Evolutionary conservation across 2,113 vertebrate genomes (phyloP).

Genomic region (Neodon shergylaensis): DNA sequence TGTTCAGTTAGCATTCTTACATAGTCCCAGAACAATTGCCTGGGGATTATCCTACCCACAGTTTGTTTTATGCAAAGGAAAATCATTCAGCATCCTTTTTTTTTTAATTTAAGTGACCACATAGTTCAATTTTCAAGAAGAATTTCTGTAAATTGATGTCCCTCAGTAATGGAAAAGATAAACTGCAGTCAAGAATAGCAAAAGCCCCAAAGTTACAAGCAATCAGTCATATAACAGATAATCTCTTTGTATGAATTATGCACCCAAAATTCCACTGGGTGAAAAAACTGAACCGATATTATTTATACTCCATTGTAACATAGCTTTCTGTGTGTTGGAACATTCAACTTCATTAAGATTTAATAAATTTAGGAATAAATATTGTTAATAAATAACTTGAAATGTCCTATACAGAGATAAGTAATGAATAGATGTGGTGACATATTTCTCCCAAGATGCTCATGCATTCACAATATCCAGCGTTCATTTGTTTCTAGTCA

Average conservation of each 20-base stretch:
- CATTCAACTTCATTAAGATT: background rate
- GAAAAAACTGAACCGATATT: background rate
- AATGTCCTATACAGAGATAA: background rate
- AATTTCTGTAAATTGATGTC: background rate
- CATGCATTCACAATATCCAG: background rate
- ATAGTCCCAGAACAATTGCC: no score
- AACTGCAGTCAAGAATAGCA: background rate
- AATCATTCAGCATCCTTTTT: conserved; percentile 21
- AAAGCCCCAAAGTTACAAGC: background rate
- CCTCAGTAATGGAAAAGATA: background rate
- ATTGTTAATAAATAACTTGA: conserved; percentile 6
- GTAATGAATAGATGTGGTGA: background rate
- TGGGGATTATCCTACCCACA: background rate
- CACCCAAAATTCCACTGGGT: background rate
- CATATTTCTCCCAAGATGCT: background rate
- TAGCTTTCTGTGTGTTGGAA: background rate
- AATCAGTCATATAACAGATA: background rate
- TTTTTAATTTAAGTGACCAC: background rate
- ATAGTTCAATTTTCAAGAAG: background rate
- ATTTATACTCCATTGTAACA: background rate
- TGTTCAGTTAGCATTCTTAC: background rate
- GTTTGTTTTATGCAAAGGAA: background rate
- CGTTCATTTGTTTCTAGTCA: background rate
- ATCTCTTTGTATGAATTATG: background rate
- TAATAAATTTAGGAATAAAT: conserved; percentile 1